Percentiles rank a stretch among this genome's conserved stretches.
Conservation (phyloP, 1,140 invertebrate species). For the Drosophila sucinea region DNA sequence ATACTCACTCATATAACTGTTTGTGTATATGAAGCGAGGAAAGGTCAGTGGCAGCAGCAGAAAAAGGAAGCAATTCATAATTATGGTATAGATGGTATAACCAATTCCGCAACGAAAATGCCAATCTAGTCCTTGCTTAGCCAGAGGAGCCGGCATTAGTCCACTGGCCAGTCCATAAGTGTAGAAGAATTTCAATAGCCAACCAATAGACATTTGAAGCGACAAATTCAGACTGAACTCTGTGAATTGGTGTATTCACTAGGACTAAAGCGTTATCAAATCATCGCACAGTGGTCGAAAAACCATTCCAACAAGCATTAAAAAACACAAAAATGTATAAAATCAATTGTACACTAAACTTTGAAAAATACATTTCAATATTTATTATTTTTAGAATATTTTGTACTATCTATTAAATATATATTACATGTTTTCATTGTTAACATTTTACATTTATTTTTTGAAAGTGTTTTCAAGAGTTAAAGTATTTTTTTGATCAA, state of each 20-base stretch:
- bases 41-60: constrained; percentile 31
- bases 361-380: too few species aligned
- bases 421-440: too few species aligned
- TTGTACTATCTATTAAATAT: too few species aligned
- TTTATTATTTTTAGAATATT: too few species aligned
- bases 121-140: neutral
- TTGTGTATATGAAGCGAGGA: constrained; percentile 30
- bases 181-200: constrained; percentile 36
- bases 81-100: constrained; percentile 29
- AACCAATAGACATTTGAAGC: constrained; percentile 3
- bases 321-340: too few species aligned
- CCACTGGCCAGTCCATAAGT: constrained; percentile 20
- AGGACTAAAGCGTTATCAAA: neutral
- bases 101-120: neutral
- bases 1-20: constrained; percentile 35
- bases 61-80: constrained; percentile 17
- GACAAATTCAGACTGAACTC: constrained; percentile 11
- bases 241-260: neutral
- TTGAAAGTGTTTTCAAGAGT: too few species aligned
- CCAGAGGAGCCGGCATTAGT: constrained; percentile 28
- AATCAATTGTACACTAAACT: too few species aligned
- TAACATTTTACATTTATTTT: too few species aligned
- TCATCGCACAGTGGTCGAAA: neutral
- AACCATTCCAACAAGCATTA: too few species aligned
- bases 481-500: too few species aligned